phyloP scores from a whole-genome alignment of 2,797 vertebrate species.

The Xiphorhynchus erythropygius region DNA sequence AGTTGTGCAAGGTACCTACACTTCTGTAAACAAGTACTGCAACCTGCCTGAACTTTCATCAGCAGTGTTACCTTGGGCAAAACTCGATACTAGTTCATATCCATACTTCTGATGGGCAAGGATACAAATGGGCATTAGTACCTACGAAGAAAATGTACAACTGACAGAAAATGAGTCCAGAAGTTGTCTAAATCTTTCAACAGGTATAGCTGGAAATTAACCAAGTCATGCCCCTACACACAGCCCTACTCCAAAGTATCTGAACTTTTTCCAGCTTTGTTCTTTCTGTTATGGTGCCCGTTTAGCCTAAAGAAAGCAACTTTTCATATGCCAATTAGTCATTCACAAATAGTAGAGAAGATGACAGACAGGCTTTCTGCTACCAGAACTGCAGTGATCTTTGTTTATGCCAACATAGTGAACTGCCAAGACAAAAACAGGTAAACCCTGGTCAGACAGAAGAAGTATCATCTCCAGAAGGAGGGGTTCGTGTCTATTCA shows the following conservation, averaged over 20 bases:
- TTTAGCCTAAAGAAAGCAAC: background rate
- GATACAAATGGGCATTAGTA: background rate
- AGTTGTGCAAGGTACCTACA: background rate
- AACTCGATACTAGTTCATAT: background rate
- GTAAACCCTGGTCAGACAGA: background rate
- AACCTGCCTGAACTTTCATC: background rate
- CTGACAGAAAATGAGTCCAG: background rate
- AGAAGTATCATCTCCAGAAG: background rate
- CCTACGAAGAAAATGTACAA: background rate
- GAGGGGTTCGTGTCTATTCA: background rate
- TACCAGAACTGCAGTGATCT: background rate
- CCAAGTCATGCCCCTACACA: background rate
- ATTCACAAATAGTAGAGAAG: background rate
- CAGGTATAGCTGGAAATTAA: background rate
- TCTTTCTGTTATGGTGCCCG: background rate
- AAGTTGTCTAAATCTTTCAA: background rate
- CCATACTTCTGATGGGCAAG: background rate
- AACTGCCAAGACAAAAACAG: background rate
- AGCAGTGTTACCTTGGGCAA: background rate
- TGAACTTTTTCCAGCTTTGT: background rate
- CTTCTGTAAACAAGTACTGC: background rate
- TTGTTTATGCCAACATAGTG: background rate
- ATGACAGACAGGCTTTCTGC: background rate
- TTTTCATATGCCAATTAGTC: background rate
- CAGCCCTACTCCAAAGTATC: background rate